Percentiles rank a stretch among this genome's conserved stretches.
These are phyloP conservation scores for Hycleus cichorii DNA, from an alignment of 1,140 invertebrate species.

Conservation along the genomic window DNA sequence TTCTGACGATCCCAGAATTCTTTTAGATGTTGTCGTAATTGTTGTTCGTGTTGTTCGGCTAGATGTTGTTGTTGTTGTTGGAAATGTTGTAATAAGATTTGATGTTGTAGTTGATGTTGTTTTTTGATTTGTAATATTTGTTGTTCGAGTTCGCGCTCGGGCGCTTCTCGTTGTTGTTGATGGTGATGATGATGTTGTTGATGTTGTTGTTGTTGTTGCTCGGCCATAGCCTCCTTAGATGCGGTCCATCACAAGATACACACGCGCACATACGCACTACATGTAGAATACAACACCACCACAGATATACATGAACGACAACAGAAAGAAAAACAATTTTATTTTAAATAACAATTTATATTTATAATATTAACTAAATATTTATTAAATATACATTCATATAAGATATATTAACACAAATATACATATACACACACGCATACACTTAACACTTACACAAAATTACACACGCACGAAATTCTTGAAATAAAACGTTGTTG, in stretches of 20 bases:
- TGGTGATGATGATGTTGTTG: background rate
- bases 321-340: too few species aligned
- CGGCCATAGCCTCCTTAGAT: slow-evolving; percentile 37
- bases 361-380: too few species aligned
- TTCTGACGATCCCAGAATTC: slow-evolving; percentile 48
- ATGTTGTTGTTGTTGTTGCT: slow-evolving; percentile 19
- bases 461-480: too few species aligned
- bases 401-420: too few species aligned
- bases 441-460: too few species aligned
- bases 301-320: too few species aligned
- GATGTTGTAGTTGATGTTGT: slow-evolving; percentile 65
- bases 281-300: background rate
- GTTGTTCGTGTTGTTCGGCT: slow-evolving; percentile 64
- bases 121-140: slow-evolving; percentile 54
- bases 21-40: slow-evolving; percentile 59
- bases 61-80: slow-evolving; percentile 63
- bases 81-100: slow-evolving; percentile 60
- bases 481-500: slow-evolving; percentile 7
- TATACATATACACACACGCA: too few species aligned
- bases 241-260: slow-evolving; percentile 22
- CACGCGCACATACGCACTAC: slow-evolving; percentile 13
- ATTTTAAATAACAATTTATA: too few species aligned
- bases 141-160: slow-evolving; percentile 40
- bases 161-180: slow-evolving; percentile 30
- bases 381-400: too few species aligned